Percentiles rank a stretch among this genome's conserved stretches.
Conservation (phyloP, 2,797 vertebrate genomes). For the Acipenser transmontanus region DNA sequence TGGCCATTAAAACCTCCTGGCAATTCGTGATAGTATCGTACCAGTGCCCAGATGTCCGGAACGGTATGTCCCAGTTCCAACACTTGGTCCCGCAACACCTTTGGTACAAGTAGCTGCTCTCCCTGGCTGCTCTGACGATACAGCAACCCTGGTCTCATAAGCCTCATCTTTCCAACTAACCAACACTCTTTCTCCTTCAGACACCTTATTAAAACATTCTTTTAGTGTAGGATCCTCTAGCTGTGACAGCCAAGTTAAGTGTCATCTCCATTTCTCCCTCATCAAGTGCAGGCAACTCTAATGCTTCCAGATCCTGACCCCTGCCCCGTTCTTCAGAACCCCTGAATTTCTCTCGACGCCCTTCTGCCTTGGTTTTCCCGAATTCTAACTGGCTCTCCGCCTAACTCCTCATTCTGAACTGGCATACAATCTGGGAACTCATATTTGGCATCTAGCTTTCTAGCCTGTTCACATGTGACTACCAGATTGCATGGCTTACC, state of each 20-base stretch:
- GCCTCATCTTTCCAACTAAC: background rate
- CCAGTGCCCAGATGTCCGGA: conserved; percentile 16
- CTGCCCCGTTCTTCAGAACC: conserved; percentile 8
- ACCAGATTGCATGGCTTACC: conserved; percentile 9
- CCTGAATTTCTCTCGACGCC: background rate
- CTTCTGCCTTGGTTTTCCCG: background rate
- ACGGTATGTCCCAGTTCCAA: conserved; percentile 13
- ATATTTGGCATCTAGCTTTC: background rate
- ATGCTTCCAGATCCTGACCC: no score
- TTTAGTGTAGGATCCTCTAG: no score
- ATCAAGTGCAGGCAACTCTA: no score
- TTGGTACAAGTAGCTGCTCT: conserved; percentile 5
- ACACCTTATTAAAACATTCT: no score
- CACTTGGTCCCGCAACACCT: background rate
- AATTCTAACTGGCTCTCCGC: background rate
- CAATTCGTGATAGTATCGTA: conserved; percentile 11
- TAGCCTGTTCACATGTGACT: conserved; percentile 5
- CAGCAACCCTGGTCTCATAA: conserved; percentile 1
- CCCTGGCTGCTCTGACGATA: conserved; percentile 3
- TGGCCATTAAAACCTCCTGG: conserved; percentile 9
- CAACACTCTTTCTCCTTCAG: conserved; percentile 8
- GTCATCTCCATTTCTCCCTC: no score
- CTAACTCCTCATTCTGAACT: conserved; percentile 5
- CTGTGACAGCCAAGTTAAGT: no score
- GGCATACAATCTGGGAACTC: conserved; percentile 3